phyloP scores from a whole-genome alignment of 2,888 invertebrate species.

The Drosophila emarginata region DNA sequence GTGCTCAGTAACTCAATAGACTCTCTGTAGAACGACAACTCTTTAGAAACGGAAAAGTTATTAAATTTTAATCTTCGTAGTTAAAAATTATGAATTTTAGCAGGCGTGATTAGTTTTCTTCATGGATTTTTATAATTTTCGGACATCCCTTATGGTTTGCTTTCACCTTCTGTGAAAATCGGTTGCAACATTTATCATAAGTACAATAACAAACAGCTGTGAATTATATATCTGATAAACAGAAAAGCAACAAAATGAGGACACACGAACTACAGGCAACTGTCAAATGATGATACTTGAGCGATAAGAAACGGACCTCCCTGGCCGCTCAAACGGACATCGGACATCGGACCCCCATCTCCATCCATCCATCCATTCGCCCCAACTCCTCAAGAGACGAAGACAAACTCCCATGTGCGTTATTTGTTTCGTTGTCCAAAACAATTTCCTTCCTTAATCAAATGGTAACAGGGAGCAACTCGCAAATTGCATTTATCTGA shows the following conservation, averaged over 20 bases:
- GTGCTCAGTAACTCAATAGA: too few species aligned
- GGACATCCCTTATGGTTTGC: too few species aligned
- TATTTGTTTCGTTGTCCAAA: conserved; percentile 77
- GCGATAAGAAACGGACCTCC: conserved; percentile 59
- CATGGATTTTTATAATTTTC: background rate
- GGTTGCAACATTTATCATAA: background rate
- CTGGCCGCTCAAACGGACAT: background rate
- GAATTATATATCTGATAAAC: conserved; percentile 21
- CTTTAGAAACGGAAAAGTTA: too few species aligned
- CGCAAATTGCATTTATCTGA: conserved; percentile 72
- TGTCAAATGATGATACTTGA: conserved; percentile 76
- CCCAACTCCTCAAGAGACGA: conserved; percentile 11
- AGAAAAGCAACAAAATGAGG: conserved; percentile 11
- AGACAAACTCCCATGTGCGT: conserved; percentile 38
- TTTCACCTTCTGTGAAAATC: background rate
- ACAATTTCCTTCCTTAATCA: conserved; percentile 82
- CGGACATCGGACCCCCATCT: conserved; percentile 5
- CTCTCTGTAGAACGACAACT: too few species aligned
- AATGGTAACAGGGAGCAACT: conserved; percentile 64
- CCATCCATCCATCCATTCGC: background rate
- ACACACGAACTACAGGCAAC: conserved; percentile 63
- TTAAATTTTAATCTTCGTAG: too few species aligned
- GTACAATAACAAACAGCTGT: background rate
- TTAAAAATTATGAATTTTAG: too few species aligned
- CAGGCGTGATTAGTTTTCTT: too few species aligned